These are phyloP conservation scores for Colius striatus DNA, from an alignment of 2,113 vertebrate genomes.

Conservation along the genomic window DNA sequence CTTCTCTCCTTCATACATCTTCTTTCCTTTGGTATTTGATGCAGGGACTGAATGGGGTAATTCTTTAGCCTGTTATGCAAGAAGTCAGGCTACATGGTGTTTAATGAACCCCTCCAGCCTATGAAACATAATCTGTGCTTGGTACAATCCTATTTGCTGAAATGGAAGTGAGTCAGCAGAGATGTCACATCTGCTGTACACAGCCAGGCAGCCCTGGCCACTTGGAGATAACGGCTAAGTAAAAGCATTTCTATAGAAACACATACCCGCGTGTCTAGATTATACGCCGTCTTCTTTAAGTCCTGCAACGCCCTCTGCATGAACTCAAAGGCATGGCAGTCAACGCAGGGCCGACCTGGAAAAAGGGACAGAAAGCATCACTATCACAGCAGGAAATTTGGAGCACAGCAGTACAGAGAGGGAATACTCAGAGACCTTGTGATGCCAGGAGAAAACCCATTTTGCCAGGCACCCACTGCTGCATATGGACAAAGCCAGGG, in stretches of 20 bases:
- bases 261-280: slow-evolving; percentile 89
- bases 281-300: slow-evolving; percentile 90
- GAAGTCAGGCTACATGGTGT: background rate
- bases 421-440: background rate
- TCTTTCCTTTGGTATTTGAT: background rate
- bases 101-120: background rate
- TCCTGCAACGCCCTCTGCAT: slow-evolving; percentile 98
- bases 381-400: background rate
- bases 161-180: slow-evolving; percentile 47
- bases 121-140: slow-evolving; percentile 6
- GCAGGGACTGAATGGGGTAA: background rate
- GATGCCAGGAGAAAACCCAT: background rate
- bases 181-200: background rate
- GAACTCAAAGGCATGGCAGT: slow-evolving; percentile 97
- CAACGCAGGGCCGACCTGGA: slow-evolving; percentile 93
- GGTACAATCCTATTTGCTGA: slow-evolving; percentile 25
- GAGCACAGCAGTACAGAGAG: background rate
- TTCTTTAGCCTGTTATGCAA: slow-evolving; percentile 32
- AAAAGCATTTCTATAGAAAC: background rate
- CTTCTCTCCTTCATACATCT: background rate
- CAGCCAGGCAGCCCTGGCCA: background rate
- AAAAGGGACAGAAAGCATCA: background rate
- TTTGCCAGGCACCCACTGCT: background rate
- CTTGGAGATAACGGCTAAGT: background rate
- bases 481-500: background rate